These are phyloP conservation scores for Thyatira batis DNA, from an alignment of 2,888 invertebrate genomes.

Conservation along the genomic window DNA sequence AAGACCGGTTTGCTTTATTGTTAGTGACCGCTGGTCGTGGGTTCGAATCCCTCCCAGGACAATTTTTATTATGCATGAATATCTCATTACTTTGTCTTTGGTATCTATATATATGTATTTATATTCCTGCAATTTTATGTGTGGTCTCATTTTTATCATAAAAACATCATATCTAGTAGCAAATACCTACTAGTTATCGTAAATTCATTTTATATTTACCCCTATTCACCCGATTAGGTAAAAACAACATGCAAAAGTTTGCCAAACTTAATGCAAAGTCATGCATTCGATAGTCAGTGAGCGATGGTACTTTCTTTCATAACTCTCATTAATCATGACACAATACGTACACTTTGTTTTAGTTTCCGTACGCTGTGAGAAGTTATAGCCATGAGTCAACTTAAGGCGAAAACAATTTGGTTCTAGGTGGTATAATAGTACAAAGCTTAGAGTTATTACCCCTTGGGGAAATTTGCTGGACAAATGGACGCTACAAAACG, in stretches of 20 bases:
- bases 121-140: no score
- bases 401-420: slow-evolving; percentile 24
- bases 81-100: no score
- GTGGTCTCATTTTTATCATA: no score
- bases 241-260: background rate
- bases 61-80: background rate
- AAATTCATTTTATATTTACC: no score
- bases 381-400: slow-evolving; percentile 22
- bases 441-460: slow-evolving; percentile 28
- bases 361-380: background rate
- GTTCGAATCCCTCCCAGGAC: no score
- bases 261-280: background rate
- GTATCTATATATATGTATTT: no score
- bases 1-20: no score
- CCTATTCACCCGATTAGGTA: background rate
- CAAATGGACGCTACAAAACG: slow-evolving; percentile 12
- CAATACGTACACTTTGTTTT: background rate
- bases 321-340: slow-evolving; percentile 1
- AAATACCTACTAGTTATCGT: no score
- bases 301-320: background rate
- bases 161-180: no score
- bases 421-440: slow-evolving; percentile 20
- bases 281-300: background rate
- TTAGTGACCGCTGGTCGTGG: no score
- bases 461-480: slow-evolving; percentile 42